Conservation (phyloP, 2,888 invertebrate genomes). For the Aphodius granarius region DNA sequence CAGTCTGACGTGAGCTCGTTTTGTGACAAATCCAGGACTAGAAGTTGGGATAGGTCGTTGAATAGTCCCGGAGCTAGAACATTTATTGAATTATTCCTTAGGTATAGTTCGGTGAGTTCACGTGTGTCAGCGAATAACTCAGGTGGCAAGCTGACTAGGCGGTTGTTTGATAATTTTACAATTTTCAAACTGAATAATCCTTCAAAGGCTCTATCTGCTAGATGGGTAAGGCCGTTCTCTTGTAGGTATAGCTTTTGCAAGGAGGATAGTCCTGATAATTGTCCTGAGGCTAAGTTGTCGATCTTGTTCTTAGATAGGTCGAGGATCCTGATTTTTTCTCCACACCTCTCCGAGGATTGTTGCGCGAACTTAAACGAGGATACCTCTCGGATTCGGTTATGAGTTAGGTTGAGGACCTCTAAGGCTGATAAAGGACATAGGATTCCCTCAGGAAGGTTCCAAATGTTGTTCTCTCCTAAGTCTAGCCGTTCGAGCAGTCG, state of each 20-base stretch:
- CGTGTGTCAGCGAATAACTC: slow-evolving; percentile 79
- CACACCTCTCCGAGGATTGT: slow-evolving; percentile 67
- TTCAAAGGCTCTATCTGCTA: slow-evolving; percentile 78
- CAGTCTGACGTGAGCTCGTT: slow-evolving; percentile 82
- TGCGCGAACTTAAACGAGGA: slow-evolving; percentile 70
- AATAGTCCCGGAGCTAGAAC: slow-evolving; percentile 81
- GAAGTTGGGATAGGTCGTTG: slow-evolving; percentile 71
- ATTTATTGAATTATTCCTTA: slow-evolving; percentile 80
- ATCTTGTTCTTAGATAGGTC: slow-evolving; percentile 80
- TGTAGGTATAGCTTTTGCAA: slow-evolving; percentile 75
- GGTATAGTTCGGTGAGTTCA: slow-evolving; percentile 77
- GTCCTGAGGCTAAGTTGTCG: slow-evolving; percentile 71
- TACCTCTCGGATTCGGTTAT: slow-evolving; percentile 76
- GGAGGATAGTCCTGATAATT: slow-evolving; percentile 70
- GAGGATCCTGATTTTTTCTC: slow-evolving; percentile 67
- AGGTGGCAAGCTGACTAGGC: slow-evolving; percentile 77
- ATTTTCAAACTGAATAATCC: slow-evolving; percentile 73
- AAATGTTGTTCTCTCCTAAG: slow-evolving; percentile 79
- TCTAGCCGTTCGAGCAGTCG: slow-evolving; percentile 73
- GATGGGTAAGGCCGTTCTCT: slow-evolving; percentile 73
- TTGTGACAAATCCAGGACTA: slow-evolving; percentile 75
- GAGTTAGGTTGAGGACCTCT: slow-evolving; percentile 76
- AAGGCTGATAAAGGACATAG: slow-evolving; percentile 75
- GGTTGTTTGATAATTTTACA: slow-evolving; percentile 79
- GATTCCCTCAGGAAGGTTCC: slow-evolving; percentile 75